phyloP scores from a whole-genome alignment of 1,140 invertebrate genomes.

The Halesus radiatus region DNA sequence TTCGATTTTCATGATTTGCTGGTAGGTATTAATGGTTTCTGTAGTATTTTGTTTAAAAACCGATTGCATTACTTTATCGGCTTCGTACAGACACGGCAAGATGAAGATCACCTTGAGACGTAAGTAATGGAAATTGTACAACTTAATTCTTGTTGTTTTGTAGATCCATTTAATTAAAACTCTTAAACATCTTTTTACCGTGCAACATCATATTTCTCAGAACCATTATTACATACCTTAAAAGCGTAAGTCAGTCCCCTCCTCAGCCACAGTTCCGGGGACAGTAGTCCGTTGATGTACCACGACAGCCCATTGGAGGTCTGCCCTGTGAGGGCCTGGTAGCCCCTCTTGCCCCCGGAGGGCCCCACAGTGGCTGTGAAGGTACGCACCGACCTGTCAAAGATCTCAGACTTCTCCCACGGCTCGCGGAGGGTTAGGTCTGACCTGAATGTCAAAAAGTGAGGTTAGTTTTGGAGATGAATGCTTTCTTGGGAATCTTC shows the following conservation, averaged over 20 bases:
- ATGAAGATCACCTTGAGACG: too few relatives aligned
- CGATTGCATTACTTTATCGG: too few relatives aligned
- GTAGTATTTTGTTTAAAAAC: too few relatives aligned
- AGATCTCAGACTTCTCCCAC: conserved; percentile 85
- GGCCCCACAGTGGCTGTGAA: conserved; percentile 86
- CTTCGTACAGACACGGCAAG: too few relatives aligned
- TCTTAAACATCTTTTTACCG: neutral
- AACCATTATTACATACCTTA: conserved; percentile 67
- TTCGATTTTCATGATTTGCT: too few relatives aligned
- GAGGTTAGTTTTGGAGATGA: neutral
- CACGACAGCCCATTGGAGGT: conserved; percentile 66
- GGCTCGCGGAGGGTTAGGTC: conserved; percentile 67
- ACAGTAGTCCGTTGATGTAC: conserved; percentile 83
- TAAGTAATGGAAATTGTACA: too few relatives aligned
- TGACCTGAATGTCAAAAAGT: conserved; percentile 49
- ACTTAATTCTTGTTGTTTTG: too few relatives aligned
- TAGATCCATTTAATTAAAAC: too few relatives aligned
- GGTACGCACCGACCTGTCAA: conserved; percentile 81
- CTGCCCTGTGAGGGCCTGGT: conserved; percentile 79
- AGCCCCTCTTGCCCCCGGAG: conserved; percentile 82
- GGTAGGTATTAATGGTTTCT: too few relatives aligned
- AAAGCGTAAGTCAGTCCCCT: conserved; percentile 89
- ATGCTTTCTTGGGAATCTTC: too few relatives aligned
- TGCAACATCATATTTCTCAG: neutral
- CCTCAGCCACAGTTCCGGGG: conserved; percentile 89